Base-by-base conservation (phyloP, 53 echinoderm and acorn worm genomes). In the Pentamera pediparva region DNA sequence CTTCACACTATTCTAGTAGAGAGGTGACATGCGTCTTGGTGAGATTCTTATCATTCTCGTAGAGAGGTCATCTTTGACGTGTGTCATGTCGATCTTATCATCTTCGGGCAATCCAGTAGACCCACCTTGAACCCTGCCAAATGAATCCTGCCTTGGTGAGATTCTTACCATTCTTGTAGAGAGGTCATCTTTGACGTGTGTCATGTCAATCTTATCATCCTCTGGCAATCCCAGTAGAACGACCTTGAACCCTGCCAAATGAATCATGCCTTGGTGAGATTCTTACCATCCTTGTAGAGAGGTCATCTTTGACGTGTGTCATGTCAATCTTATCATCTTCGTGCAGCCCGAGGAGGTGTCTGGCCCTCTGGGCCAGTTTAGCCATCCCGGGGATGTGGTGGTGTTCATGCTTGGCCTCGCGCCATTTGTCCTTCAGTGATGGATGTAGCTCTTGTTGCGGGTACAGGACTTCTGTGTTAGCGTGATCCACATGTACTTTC, bases 31-130 rank as follows among this genome's bases (percentile, higher is more conserved):
- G n/a, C n/a, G n/a, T n/a, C n/a, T n/a, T n/a, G n/a, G n/a, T n/a
- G n/a, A n/a, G 37, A 37, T 40, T 12, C 67, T 28, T 19, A 67
- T 47, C 43, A 67, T 13, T 67, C 67, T 67, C 3, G 67, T 67
- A 43, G 41, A 43, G 67, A 67, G 67, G 37, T 67, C 67, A 37
- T 67, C 67, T 67, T 67, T 67, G 1, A 67, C 41, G 25, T 47
- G 41, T 2, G 67, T 67, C 1, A 67, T 40, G 37, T 67, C 67
- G n/a, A n/a, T n/a, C n/a, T n/a, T n/a, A n/a, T n/a, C n/a, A n/a
- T n/a, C n/a, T n/a, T n/a, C n/a, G n/a, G n/a, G n/a, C n/a, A n/a
- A n/a, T n/a, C n/a, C n/a, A n/a, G n/a, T n/a, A n/a, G n/a, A n/a
- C n/a, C n/a, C n/a, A n/a, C n/a, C n/a, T n/a, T n/a, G n/a, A n/a